These are phyloP conservation scores for Scaptomyza parva DNA, from an alignment of 2,888 invertebrate species.

Conservation along the genomic window DNA sequence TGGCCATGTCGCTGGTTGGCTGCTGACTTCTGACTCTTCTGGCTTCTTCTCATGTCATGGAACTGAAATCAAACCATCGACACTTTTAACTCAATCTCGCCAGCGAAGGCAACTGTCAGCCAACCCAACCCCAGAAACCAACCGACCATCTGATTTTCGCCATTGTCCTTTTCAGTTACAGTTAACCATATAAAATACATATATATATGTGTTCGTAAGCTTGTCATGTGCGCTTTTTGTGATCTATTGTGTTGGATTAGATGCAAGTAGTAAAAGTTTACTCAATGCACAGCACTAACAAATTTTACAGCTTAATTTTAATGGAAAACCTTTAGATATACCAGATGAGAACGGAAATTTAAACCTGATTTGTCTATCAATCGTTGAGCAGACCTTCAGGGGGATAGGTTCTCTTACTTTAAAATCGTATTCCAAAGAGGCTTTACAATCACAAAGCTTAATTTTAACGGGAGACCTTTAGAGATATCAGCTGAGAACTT, in stretches of 20 bases:
- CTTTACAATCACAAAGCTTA: too few relatives aligned
- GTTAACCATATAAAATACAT: background rate
- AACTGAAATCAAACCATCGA: conserved; percentile 8
- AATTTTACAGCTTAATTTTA: background rate
- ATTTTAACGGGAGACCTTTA: too few relatives aligned
- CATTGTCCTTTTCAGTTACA: conserved; percentile 41
- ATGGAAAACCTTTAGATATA: too few relatives aligned
- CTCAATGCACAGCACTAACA: background rate
- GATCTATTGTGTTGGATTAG: conserved; percentile 9
- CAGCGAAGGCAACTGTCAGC: conserved; percentile 20
- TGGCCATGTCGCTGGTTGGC: too few relatives aligned
- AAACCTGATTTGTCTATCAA: too few relatives aligned
- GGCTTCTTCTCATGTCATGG: background rate
- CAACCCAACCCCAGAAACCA: too few relatives aligned
- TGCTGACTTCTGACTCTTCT: background rate
- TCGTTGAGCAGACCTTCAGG: too few relatives aligned
- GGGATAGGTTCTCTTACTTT: too few relatives aligned
- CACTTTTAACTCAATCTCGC: conserved; percentile 27
- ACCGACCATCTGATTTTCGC: conserved; percentile 38
- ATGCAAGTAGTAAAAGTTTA: background rate
- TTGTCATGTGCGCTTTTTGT: conserved; percentile 8
- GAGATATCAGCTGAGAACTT: too few relatives aligned
- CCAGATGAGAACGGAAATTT: too few relatives aligned
- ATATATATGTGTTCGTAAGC: conserved; percentile 1
- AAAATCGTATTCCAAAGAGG: too few relatives aligned